Evolutionary conservation across 2,797 vertebrate species (phyloP), one percentile per base, ranked within the genome.

Genomic region (Jordanella pulchra): DNA sequence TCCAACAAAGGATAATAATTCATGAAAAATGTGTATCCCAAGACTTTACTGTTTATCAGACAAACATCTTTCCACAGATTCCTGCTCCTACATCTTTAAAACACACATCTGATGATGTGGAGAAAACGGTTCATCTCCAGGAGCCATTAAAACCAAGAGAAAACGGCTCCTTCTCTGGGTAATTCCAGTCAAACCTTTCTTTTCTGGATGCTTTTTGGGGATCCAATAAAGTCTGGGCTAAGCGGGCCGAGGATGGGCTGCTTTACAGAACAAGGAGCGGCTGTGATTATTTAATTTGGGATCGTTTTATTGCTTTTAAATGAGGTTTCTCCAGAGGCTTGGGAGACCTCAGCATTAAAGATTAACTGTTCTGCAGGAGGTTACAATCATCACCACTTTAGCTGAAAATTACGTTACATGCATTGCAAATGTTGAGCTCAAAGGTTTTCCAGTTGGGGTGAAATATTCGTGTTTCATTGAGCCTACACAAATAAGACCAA

Each of bases 231-330:
- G 39, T 21, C 53, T n/a, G 32, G 70, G 73, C 54, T 61, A 21
- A 65, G 61, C 47, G 32, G 28, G 32, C 18, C 5, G 65, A 60
- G 44, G 64, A 64, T 28, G 7, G 44, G 67, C 35, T 17, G 14
- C 27, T 48, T 45, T 3, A n/a, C 42, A 17, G n/a, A 71, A 48
- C 35, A 25, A 69, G 56, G 12, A 0, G 54, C n/a, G 25, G 42
- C 25, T 44, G 47, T 14, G 67, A 69, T 72, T 68, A 30, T 58
- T 74, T 73, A 54, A 70, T 76, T 76, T 80, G 63, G n/a, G 25
- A 76, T 55, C 3, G 21, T 71, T 61, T 72, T 63, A 67, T 67
- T 66, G 56, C 53, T 78, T 74, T 32, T 48, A 79, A 72, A 78
- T 67, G n/a, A 45, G 23, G 44, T 70, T 80, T 75, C 54, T 54